Base-by-base conservation (phyloP, 1,140 invertebrate genomes). In the Antheraea pernyi region DNA sequence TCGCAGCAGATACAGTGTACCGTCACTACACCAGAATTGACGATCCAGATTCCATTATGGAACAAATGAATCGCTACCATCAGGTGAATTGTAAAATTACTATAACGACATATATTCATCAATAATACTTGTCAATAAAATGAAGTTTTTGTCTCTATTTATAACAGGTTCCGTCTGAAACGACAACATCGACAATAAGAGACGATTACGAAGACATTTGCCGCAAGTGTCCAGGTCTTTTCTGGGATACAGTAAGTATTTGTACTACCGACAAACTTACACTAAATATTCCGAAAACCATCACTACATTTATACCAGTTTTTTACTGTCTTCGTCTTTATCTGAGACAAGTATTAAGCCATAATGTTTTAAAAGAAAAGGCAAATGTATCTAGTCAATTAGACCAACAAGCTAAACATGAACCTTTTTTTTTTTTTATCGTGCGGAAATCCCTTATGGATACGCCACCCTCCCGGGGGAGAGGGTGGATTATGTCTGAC, bases 141-240 rank as follows among this genome's bases (percentile, higher is more conserved):
- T 2, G 11, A 53, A 1, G 13, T 53, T 53, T 13, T n/a, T 53
- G 0, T n/a, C 46, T 10, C 19, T 61, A 36, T 61, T 61, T 30
- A 10, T 61, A 22, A 61, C 65, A 89, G 84, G 62, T 78, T 68
- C 72, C 77, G 9, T 53, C 69, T 8, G 81, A 85, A 68, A 81
- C 76, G 8, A 68, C 67, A 58, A 78, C 79, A 18, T 79, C 82
- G 16, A 80, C 70, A n/a, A 72, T 88, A 65, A 81, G 69, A 70
- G 87, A 90, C 65, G 80, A 86, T 18, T 91, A 89, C 68, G 89
- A 91, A 74, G 75, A 78, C 59, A 82, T 90, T 68, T 87, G 90
- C 67, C 80, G 82, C 3, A 78, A 81, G 60, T 78, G 63, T 65
- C 88, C 89, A 59, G 89, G 89, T 30, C 65, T 91, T 13, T 91